phyloP scores from a whole-genome alignment of 2,888 invertebrate genomes.

The Globia sparganii region DNA sequence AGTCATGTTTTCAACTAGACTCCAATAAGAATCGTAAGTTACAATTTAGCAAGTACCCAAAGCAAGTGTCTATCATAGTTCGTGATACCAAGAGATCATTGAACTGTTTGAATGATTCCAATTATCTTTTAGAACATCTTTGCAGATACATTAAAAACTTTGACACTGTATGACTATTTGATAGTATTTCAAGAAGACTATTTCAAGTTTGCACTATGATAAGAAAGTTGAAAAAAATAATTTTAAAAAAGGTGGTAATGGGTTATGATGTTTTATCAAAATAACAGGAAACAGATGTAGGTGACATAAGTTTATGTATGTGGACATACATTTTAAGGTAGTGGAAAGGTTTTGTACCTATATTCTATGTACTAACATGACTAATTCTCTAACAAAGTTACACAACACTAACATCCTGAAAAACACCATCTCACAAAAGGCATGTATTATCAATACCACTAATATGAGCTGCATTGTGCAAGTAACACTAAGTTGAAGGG shows the following conservation, averaged over 20 bases:
- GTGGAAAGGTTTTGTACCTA: not conserved
- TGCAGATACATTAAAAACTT: constrained; percentile 12
- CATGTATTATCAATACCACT: constrained; percentile 18
- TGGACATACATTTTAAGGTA: not conserved
- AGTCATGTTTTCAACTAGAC: not conserved
- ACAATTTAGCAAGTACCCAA: not conserved
- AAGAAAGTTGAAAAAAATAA: constrained; percentile 19
- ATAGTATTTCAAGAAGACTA: too few relatives aligned
- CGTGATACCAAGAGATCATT: constrained; percentile 22
- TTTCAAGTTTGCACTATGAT: constrained; percentile 28
- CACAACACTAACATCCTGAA: constrained; percentile 23
- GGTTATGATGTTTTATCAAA: constrained; percentile 9
- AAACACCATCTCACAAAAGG: constrained; percentile 11
- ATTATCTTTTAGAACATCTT: constrained; percentile 41
- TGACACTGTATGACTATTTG: constrained; percentile 3
- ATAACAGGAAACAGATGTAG: not conserved
- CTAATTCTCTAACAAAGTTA: constrained; percentile 18
- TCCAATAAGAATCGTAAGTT: constrained; percentile 20
- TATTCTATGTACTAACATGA: constrained; percentile 28
- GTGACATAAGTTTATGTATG: not conserved
- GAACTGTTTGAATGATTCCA: constrained; percentile 28
- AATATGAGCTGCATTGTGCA: constrained; percentile 34
- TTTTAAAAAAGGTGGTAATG: not conserved
- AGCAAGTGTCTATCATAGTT: not conserved
- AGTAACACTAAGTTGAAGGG: constrained; percentile 66